Evolutionary conservation across 2,888 invertebrate species (phyloP).

Genomic region (Chloroclysta siterata): DNA sequence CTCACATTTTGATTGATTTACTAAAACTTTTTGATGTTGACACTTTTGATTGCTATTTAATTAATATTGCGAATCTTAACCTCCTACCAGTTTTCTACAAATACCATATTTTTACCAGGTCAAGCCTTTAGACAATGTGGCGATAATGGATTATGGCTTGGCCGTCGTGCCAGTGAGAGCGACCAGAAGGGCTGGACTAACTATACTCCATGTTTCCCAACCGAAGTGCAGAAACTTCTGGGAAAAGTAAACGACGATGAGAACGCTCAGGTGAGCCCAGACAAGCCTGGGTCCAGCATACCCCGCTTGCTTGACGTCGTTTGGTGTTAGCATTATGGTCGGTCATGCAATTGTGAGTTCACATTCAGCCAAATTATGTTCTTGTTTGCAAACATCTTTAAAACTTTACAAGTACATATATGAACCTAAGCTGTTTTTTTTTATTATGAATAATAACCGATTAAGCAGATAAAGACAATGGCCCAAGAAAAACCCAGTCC

Average conservation of each 20-base stretch:
- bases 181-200: constrained; percentile 90
- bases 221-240: constrained; percentile 87
- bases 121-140: constrained; percentile 89
- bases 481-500: too few species aligned
- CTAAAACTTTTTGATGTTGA: too few species aligned
- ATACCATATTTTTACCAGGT: constrained; percentile 72
- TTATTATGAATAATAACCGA: too few species aligned
- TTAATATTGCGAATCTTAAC: too few species aligned
- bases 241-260: constrained; percentile 85
- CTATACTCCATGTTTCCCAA: constrained; percentile 91
- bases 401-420: too few species aligned
- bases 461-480: too few species aligned
- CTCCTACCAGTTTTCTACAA: background rate
- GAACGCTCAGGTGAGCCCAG: constrained; percentile 51
- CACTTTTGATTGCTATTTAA: background rate
- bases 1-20: too few species aligned
- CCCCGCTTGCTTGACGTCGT: constrained; percentile 1
- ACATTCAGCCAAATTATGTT: background rate
- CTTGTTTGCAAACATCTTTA: too few species aligned
- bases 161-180: constrained; percentile 65
- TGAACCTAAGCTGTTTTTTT: too few species aligned
- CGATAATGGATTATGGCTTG: constrained; percentile 88
- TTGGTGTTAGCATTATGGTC: background rate
- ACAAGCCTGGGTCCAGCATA: background rate
- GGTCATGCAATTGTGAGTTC: background rate